phyloP scores from a whole-genome alignment of 2,797 vertebrate species.

The Serranus cabrilla region DNA sequence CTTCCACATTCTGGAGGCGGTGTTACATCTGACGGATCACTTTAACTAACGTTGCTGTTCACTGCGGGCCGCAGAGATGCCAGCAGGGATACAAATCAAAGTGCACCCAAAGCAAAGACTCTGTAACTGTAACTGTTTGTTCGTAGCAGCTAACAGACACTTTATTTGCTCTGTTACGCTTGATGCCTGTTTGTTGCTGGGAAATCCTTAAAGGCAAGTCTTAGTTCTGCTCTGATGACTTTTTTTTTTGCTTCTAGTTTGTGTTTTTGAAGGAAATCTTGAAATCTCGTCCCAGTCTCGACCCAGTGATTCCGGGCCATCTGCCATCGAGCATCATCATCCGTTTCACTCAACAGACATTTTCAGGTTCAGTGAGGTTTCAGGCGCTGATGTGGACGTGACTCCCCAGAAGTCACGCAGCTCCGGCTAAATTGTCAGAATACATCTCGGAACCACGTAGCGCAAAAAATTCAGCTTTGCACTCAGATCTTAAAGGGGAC shows the following conservation, averaged over 20 bases:
- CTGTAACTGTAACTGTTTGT: constrained; percentile 33
- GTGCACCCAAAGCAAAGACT: constrained; percentile 45
- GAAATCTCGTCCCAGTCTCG: constrained; percentile 17
- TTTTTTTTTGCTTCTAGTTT: constrained; percentile 9
- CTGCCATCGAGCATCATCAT: constrained; percentile 50
- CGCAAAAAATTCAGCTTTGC: not conserved
- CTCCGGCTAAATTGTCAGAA: constrained; percentile 31
- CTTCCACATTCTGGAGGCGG: constrained; percentile 51
- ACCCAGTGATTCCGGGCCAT: constrained; percentile 39
- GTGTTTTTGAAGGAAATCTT: constrained; percentile 21
- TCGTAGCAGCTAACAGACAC: constrained; percentile 40
- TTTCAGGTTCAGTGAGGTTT: constrained; percentile 48
- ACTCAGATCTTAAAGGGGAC: not conserved
- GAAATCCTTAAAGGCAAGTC: constrained; percentile 58
- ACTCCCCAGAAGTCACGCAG: constrained; percentile 30
- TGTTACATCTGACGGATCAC: constrained; percentile 72
- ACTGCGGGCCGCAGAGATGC: constrained; percentile 52
- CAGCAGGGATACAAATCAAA: constrained; percentile 67
- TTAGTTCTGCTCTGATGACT: constrained; percentile 57
- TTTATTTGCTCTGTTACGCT: constrained; percentile 52
- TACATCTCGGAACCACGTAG: constrained; percentile 1
- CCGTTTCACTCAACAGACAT: constrained; percentile 28
- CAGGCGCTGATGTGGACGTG: constrained; percentile 1
- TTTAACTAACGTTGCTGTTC: constrained; percentile 62
- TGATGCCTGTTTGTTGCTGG: constrained; percentile 38